A percentile compares a stretch with the other conserved stretches of the same genome.
Conservation (phyloP, 2,113 vertebrate genomes). For the Pomatorhinus ruficollis region DNA sequence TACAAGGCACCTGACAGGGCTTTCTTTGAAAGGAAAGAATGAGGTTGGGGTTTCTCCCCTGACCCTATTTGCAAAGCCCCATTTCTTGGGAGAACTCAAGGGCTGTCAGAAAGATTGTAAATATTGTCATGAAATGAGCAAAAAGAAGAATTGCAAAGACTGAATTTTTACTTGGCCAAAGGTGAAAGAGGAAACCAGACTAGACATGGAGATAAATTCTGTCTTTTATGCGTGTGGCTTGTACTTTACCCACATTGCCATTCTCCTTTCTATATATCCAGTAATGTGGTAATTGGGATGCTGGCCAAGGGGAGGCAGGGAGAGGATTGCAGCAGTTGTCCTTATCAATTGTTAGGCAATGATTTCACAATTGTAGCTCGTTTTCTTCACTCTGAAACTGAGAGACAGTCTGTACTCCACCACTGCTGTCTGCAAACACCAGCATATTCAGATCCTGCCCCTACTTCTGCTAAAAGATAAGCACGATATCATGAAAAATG, state of each 20-base stretch:
- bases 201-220: neutral
- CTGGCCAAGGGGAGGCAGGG: constrained; percentile 1
- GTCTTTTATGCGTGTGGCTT: neutral
- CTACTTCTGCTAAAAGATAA: constrained; percentile 21
- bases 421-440: constrained; percentile 6
- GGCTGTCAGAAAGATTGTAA: neutral
- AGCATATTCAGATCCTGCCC: neutral
- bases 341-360: constrained; percentile 58
- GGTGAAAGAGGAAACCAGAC: neutral
- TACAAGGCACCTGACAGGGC: neutral
- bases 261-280: neutral
- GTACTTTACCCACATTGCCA: neutral
- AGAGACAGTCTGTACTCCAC: neutral
- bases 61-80: neutral
- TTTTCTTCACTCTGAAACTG: neutral
- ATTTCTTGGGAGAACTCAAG: neutral
- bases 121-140: neutral
- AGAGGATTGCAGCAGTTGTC: constrained; percentile 12
- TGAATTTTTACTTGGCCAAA: neutral
- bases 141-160: neutral
- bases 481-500: neutral
- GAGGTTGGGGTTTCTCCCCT: neutral
- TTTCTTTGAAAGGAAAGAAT: neutral
- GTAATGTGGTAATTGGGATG: neutral
- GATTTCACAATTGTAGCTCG: constrained; percentile 39